Conservation (phyloP, 2,888 invertebrate species). For the Malthinus seriepunctatus region DNA sequence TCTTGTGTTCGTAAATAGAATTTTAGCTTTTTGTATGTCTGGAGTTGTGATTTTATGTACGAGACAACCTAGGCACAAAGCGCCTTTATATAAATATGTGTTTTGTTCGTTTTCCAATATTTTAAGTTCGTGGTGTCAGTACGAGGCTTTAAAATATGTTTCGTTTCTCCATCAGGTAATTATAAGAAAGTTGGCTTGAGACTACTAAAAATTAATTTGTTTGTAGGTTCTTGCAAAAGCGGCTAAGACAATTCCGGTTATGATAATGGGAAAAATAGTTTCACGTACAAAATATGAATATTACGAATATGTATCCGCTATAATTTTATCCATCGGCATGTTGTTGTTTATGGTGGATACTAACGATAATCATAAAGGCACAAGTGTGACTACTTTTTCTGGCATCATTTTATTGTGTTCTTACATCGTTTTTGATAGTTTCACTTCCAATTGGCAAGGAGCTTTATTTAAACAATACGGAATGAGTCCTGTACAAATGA, state of each 20-base stretch:
- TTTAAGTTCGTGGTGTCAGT: constrained; percentile 99
- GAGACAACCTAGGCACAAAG: constrained; percentile 71
- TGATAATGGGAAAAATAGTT: constrained; percentile 96
- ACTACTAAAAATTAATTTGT: background rate
- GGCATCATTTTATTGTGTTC: constrained; percentile 83
- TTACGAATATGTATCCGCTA: constrained; percentile 91
- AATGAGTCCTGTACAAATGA: constrained; percentile 87
- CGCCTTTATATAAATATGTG: constrained; percentile 92
- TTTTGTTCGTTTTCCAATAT: constrained; percentile 97
- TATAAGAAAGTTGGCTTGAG: background rate
- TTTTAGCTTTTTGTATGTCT: constrained; percentile 80
- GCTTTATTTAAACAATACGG: constrained; percentile 80
- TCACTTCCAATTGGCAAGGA: constrained; percentile 98
- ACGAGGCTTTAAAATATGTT: constrained; percentile 97
- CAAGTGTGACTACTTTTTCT: constrained; percentile 74
- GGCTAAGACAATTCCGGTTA: constrained; percentile 97
- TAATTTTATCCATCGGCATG: constrained; percentile 91
- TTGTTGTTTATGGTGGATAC: constrained; percentile 87
- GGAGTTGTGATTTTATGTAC: constrained; percentile 64
- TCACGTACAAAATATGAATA: constrained; percentile 83
- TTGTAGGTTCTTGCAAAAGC: constrained; percentile 87
- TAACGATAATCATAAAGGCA: constrained; percentile 64
- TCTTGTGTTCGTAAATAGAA: constrained; percentile 92
- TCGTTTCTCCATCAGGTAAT: constrained; percentile 94
- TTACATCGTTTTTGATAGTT: constrained; percentile 95